Evolutionary conservation across 2,888 invertebrate species (phyloP).

Genomic region (Torymus aiolomorphi): DNA sequence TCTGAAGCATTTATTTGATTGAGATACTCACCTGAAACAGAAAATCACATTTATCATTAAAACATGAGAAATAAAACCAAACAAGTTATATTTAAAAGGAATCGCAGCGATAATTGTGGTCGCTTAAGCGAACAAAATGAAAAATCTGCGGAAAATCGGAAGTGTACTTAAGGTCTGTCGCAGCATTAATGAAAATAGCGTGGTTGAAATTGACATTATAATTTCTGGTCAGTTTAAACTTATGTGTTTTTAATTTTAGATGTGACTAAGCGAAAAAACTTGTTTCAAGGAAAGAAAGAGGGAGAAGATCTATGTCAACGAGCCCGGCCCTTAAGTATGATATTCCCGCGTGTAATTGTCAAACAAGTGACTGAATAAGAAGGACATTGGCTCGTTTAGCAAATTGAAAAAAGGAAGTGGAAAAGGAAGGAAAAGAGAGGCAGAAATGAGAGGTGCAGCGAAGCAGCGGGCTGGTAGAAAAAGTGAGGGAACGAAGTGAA

Average conservation of each 20-base stretch:
- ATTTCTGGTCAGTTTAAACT: constrained; percentile 11
- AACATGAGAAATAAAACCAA: too few relatives aligned
- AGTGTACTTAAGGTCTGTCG: neutral
- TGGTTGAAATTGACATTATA: constrained; percentile 7
- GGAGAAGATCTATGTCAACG: constrained; percentile 35
- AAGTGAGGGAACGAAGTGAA: constrained; percentile 72
- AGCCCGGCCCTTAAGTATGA: constrained; percentile 21
- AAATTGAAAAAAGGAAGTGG: constrained; percentile 61
- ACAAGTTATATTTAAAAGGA: too few relatives aligned
- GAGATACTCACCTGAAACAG: constrained; percentile 53
- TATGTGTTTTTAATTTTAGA: constrained; percentile 48
- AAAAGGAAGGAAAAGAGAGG: neutral
- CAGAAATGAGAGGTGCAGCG: constrained; percentile 26
- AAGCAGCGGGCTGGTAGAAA: constrained; percentile 57
- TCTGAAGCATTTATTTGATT: neutral
- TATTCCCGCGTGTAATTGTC: constrained; percentile 54
- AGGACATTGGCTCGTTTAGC: constrained; percentile 55
- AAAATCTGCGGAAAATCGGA: neutral
- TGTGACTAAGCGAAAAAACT: constrained; percentile 12
- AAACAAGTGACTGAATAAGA: constrained; percentile 46
- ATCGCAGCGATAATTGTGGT: too few relatives aligned
- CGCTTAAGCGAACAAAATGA: neutral
- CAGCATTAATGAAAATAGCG: neutral
- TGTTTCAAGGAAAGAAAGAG: constrained; percentile 4
- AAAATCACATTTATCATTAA: constrained; percentile 6